Base-by-base conservation (phyloP, 2,888 invertebrate genomes). In the Merodon equestris region DNA sequence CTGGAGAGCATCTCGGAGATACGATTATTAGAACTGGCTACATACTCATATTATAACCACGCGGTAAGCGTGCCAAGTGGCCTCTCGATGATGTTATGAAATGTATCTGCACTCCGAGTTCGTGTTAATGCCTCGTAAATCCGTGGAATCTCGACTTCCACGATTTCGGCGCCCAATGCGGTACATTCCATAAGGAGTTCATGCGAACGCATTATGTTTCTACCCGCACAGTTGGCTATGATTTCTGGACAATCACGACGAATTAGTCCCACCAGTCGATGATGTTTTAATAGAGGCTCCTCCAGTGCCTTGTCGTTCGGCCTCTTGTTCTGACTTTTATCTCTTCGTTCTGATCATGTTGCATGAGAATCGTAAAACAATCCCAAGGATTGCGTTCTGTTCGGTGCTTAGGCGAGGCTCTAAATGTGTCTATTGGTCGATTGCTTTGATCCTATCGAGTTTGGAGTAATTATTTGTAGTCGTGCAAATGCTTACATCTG, bases 11-110 rank as follows among this genome's bases (percentile, higher is more conserved):
- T 73, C 64, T 58, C n/a, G 53, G 58, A 68, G 73, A 70, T 60
- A 66, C 68, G 63, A 73, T 63, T 63, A 40, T 40, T 10, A 27
- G 27, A 27, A 27, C 7, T 27, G 27, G 56, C 48, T 68, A 72
- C 58, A 79, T 73, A 73, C n/a, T n/a, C 68, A 68, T 57, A 72
- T 56, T 73, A 73, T 79, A 79, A 79, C 68, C 68, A 61, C 79
- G 68, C 68, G 79, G 58, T 79, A 79, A 79, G 79, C 79, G 79
- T 79, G 79, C 79, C 79, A 79, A 79, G 79, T 79, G 79, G 68
- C 73, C 73, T 73, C 79, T 79, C 73, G 60, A 74, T 70, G 68
- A 70, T 73, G 73, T 74, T 27, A 27, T 27, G 27, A 61, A 68
- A 79, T 74, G 68, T 68, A 38, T 76, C 51, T 45, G 12, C 40